phyloP scores from a whole-genome alignment of 2,113 vertebrate species.

The Sporophila hypoxantha region DNA sequence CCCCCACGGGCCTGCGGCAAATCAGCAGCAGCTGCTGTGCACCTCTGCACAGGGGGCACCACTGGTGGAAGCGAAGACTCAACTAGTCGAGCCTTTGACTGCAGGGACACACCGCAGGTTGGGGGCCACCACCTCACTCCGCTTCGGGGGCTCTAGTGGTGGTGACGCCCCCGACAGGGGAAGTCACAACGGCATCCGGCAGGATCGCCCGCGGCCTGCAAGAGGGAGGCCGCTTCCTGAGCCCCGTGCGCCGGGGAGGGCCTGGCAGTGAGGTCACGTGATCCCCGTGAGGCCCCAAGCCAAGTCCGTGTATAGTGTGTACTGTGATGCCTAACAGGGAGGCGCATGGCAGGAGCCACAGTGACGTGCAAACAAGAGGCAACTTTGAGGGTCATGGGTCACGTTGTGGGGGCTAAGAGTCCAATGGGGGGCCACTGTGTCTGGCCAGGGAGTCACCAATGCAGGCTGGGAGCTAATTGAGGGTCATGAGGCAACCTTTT shows the following conservation, averaged over 20 bases:
- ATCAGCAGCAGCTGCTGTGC: background rate
- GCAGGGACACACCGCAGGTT: no score
- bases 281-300: background rate
- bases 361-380: no score
- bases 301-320: background rate
- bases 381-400: background rate
- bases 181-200: no score
- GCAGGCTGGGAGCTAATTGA: background rate
- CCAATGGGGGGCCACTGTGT: no score
- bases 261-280: background rate
- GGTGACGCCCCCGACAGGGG: no score
- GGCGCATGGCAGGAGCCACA: background rate
- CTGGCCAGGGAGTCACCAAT: no score
- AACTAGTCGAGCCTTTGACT: background rate
- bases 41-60: no score
- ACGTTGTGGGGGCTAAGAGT: no score
- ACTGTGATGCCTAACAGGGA: background rate
- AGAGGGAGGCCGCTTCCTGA: background rate
- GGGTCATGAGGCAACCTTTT: no score
- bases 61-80: background rate
- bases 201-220: background rate
- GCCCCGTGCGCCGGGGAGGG: fast-evolving
- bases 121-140: background rate
- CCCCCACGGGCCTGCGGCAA: no score
- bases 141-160: no score